These are phyloP conservation scores for Ochlodes sylvanus DNA, from an alignment of 2,888 invertebrate genomes.

Conservation along the genomic window DNA sequence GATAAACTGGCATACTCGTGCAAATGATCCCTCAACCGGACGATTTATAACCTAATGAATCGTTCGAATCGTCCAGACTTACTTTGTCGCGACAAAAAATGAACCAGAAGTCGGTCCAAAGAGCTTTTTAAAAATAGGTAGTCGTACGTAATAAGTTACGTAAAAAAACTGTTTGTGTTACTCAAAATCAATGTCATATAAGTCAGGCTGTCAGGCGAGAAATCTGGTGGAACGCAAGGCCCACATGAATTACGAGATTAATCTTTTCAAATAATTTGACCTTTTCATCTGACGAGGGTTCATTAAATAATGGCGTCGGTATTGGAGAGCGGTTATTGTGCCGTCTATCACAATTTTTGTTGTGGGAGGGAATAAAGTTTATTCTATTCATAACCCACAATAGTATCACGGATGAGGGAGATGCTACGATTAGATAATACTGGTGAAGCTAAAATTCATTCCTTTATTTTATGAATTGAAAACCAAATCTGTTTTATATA, in stretches of 20 bases:
- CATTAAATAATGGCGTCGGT: slow-evolving; percentile 82
- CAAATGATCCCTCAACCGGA: slow-evolving; percentile 56
- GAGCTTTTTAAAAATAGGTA: slow-evolving; percentile 50
- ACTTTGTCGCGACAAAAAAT: slow-evolving; percentile 39
- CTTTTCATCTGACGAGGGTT: slow-evolving; percentile 84
- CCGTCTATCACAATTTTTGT: slow-evolving; percentile 80
- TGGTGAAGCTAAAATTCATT: slow-evolving; percentile 12
- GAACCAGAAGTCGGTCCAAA: slow-evolving; percentile 43
- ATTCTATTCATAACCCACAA: slow-evolving; percentile 51
- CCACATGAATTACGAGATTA: slow-evolving; percentile 83
- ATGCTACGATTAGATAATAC: slow-evolving; percentile 20
- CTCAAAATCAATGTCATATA: slow-evolving; percentile 71
- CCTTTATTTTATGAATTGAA: background rate
- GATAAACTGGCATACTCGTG: slow-evolving; percentile 63
- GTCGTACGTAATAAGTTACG: slow-evolving; percentile 43
- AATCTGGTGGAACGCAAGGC: slow-evolving; percentile 72
- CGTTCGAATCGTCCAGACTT: slow-evolving; percentile 16
- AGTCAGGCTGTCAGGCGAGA: slow-evolving; percentile 69
- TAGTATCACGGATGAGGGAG: slow-evolving; percentile 38
- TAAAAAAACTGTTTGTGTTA: slow-evolving; percentile 58
- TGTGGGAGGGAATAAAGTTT: slow-evolving; percentile 65
- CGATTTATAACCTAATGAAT: slow-evolving; percentile 28
- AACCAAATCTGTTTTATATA: too few relatives aligned
- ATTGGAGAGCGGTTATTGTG: slow-evolving; percentile 81
- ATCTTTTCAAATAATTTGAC: slow-evolving; percentile 85